These are phyloP conservation scores for Ctenopoma kingsleyae DNA, from an alignment of 2,797 vertebrate species.

Conservation along the genomic window DNA sequence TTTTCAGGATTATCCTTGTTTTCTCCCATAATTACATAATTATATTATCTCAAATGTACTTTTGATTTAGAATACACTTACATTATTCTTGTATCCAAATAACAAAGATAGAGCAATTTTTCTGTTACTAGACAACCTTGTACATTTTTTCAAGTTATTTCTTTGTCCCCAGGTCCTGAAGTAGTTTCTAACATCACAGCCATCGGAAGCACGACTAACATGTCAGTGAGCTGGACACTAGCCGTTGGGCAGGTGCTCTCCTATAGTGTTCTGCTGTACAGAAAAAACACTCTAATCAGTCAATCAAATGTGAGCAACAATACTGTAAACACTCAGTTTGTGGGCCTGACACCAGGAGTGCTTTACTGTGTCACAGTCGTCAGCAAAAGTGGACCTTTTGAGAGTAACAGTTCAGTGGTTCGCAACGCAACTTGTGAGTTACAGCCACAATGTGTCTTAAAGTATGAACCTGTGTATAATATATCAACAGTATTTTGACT, in stretches of 20 bases:
- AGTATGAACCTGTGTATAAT: not conserved
- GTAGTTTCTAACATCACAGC: slow-evolving; percentile 43
- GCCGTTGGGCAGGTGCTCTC: slow-evolving; percentile 49
- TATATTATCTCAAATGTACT: not conserved
- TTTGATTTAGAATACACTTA: not conserved
- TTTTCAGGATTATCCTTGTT: too few relatives aligned
- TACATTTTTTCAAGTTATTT: too few relatives aligned
- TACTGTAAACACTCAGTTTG: not conserved
- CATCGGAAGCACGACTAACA: slow-evolving; percentile 48
- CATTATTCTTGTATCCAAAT: too few relatives aligned
- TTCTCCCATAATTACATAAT: too few relatives aligned
- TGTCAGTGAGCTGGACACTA: slow-evolving; percentile 69
- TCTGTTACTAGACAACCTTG: not conserved
- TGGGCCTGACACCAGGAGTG: slow-evolving; percentile 57
- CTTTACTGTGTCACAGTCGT: slow-evolving; percentile 56
- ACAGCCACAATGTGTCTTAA: not conserved
- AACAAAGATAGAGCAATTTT: not conserved
- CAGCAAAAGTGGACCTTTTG: slow-evolving; percentile 47
- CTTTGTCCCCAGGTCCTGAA: slow-evolving; percentile 59
- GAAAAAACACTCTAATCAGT: fast-evolving
- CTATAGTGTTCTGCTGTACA: slow-evolving; percentile 48
- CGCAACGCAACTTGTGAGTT: slow-evolving; percentile 80
- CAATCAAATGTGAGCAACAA: too few relatives aligned
- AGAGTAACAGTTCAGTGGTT: fast-evolving
- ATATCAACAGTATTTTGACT: not conserved